phyloP scores from a whole-genome alignment of 2,888 invertebrate genomes.

The Eristalis intricaria region DNA sequence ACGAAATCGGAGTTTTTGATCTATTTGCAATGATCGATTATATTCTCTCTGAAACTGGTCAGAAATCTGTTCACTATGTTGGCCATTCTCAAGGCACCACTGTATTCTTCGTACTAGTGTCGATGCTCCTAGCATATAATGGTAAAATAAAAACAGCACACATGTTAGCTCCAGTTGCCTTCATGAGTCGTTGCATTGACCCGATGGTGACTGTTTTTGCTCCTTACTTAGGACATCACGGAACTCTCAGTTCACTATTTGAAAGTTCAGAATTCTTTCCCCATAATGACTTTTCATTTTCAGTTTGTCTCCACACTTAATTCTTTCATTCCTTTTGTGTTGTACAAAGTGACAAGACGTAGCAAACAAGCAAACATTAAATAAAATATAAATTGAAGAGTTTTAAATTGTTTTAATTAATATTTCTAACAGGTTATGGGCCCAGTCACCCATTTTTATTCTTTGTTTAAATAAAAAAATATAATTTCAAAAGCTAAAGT shows the following conservation, averaged over 20 bases:
- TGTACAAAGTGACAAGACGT: no score
- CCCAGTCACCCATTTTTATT: no score
- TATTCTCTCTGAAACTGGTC: constrained; percentile 74
- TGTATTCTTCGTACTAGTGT: constrained; percentile 75
- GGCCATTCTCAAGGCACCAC: constrained; percentile 78
- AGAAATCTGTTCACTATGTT: constrained; percentile 76
- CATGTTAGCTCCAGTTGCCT: constrained; percentile 77
- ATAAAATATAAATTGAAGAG: no score
- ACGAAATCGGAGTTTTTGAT: constrained; percentile 90
- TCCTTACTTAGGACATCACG: constrained; percentile 76
- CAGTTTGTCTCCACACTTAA: no score
- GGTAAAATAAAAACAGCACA: constrained; percentile 77
- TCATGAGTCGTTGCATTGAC: constrained; percentile 83
- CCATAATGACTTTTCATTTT: constrained; percentile 80
- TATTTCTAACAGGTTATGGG: no score
- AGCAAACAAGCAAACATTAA: no score
- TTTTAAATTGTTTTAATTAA: no score
- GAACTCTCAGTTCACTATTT: constrained; percentile 73
- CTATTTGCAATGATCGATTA: constrained; percentile 78
- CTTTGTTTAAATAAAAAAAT: no score
- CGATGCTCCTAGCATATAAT: constrained; percentile 76
- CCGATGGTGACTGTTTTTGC: constrained; percentile 79
- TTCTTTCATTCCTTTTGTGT: no score
- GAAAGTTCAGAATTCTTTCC: constrained; percentile 85
- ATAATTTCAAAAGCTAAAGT: no score